Percentiles rank a stretch among this genome's conserved stretches.
phyloP scores from a whole-genome alignment of 1,140 invertebrate genomes.

The Rhysida immarginata region DNA sequence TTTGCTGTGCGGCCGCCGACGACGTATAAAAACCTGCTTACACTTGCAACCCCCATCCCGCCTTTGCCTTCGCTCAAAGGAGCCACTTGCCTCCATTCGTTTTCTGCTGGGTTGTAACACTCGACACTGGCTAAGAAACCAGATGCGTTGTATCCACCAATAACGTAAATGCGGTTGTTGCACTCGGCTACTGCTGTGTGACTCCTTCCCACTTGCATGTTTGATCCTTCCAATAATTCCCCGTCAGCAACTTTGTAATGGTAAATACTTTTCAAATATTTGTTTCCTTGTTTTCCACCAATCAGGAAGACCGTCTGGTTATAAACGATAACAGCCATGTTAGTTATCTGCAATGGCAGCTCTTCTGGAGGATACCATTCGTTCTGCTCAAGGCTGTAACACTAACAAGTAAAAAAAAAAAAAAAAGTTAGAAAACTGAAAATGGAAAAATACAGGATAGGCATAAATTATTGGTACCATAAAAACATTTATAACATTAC shows the following conservation, averaged over 20 bases:
- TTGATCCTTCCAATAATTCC: background rate
- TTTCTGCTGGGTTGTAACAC: background rate
- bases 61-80: constrained; percentile 2
- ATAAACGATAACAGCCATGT: background rate
- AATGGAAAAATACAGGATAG: constrained; percentile 1
- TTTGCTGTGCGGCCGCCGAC: constrained; percentile 5
- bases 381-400: background rate
- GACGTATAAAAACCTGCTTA: background rate
- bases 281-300: background rate
- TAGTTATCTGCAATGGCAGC: background rate
- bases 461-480: no score
- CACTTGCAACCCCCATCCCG: background rate
- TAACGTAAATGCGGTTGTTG: background rate
- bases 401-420: constrained; percentile 3
- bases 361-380: background rate
- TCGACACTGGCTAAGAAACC: constrained; percentile 4
- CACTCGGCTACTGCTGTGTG: background rate
- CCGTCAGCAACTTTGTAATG: background rate
- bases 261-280: background rate
- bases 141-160: constrained; percentile 3
- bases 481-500: no score
- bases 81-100: background rate
- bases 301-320: background rate
- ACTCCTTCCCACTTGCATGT: background rate
- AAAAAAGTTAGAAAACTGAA: background rate